Evolutionary conservation across 2,888 invertebrate genomes (phyloP).

Genomic region (Cybosia mesomella): DNA sequence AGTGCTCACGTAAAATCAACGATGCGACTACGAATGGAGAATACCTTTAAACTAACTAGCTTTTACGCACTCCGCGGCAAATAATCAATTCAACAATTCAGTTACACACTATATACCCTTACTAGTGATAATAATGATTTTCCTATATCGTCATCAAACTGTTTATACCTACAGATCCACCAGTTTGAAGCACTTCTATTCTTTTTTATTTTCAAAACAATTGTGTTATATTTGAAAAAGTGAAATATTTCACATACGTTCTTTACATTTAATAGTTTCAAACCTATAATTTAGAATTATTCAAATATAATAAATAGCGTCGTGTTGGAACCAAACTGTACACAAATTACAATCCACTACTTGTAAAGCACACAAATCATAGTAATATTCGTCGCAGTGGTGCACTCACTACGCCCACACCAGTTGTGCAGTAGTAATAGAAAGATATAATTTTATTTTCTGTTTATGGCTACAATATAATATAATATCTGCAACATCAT

Average conservation of each 20-base stretch:
- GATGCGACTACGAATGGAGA: slow-evolving; percentile 64
- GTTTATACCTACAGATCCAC: neutral
- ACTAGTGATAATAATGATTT: slow-evolving; percentile 11
- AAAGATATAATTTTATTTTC: neutral
- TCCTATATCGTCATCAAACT: neutral
- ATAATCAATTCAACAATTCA: slow-evolving; percentile 55
- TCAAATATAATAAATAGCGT: too few relatives aligned
- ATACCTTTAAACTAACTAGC: slow-evolving; percentile 66
- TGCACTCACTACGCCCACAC: neutral
- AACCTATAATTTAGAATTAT: too few relatives aligned
- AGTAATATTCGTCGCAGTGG: neutral
- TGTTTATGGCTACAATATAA: neutral
- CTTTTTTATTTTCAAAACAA: too few relatives aligned
- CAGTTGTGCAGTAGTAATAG: slow-evolving; percentile 15
- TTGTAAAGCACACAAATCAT: neutral
- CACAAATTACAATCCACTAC: neutral
- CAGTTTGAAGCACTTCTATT: neutral
- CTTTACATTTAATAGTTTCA: too few relatives aligned
- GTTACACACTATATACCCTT: slow-evolving; percentile 51
- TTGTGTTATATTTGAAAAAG: too few relatives aligned
- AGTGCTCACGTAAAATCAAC: slow-evolving; percentile 76
- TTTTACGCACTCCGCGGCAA: slow-evolving; percentile 63
- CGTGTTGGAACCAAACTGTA: too few relatives aligned
- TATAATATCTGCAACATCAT: too few relatives aligned
- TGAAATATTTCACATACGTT: too few relatives aligned